These are phyloP conservation scores for Coracopsis vasa DNA, from an alignment of 2,113 vertebrate species.

Conservation along the genomic window DNA sequence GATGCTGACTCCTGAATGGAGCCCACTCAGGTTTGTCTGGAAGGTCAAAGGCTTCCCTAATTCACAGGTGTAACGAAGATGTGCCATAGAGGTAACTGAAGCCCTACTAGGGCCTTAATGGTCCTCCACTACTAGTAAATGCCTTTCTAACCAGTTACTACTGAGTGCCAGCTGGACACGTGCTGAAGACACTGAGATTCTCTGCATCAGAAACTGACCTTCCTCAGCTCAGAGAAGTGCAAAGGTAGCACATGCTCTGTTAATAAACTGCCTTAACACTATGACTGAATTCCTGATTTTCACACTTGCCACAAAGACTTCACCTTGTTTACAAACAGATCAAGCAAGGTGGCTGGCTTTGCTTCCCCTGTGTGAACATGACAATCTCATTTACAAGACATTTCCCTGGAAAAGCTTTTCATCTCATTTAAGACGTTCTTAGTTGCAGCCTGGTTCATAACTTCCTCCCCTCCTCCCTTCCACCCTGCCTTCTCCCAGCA, in stretches of 20 bases:
- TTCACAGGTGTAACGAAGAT: not conserved
- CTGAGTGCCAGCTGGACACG: not conserved
- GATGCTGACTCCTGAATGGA: not conserved
- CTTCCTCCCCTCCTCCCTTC: not conserved
- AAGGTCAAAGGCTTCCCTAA: not conserved
- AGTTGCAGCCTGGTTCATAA: not conserved
- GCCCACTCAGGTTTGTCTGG: not conserved
- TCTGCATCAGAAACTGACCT: not conserved
- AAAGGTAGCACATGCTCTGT: not conserved
- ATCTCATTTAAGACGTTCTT: not conserved
- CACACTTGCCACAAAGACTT: not conserved
- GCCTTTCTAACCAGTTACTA: not conserved
- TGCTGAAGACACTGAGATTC: not conserved
- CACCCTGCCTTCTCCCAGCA: not conserved
- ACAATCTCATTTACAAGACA: not conserved
- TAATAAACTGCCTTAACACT: not conserved
- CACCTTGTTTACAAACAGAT: not conserved
- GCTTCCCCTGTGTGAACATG: not conserved
- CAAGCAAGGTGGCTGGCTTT: not conserved
- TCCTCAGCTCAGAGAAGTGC: not conserved
- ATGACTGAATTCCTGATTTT: not conserved
- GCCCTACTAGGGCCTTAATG: not conserved
- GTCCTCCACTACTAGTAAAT: not conserved
- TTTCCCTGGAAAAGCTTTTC: not conserved
- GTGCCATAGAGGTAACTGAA: not conserved